Conservation (phyloP, 2,888 invertebrate species). For the Latrodectus hesperus region DNA sequence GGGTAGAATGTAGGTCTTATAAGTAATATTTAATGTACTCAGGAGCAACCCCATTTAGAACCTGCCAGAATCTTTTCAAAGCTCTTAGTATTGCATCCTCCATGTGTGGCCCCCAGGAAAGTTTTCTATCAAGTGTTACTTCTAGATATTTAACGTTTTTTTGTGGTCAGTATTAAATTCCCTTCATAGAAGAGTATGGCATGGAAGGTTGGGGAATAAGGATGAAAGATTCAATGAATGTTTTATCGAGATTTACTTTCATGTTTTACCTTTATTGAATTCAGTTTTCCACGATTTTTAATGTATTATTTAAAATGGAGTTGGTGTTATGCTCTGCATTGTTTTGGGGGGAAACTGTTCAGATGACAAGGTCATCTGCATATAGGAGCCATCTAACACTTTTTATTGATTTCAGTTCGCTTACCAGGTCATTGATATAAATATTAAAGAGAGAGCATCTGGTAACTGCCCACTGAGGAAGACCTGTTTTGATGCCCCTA, state of each 20-base stretch:
- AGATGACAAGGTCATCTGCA: constrained; percentile 14
- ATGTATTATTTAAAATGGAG: background rate
- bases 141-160: background rate
- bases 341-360: background rate
- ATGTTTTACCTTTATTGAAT: constrained; percentile 7
- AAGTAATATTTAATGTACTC: constrained; percentile 4
- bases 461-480: constrained; percentile 12
- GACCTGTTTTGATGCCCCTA: background rate
- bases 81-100: too few species aligned
- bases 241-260: constrained; percentile 7
- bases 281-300: constrained; percentile 9
- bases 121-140: constrained; percentile 9
- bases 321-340: background rate
- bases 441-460: constrained; percentile 9
- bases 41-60: constrained; percentile 2
- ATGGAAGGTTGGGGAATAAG: background rate
- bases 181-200: background rate
- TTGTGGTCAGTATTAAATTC: background rate
- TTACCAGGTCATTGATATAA: constrained; percentile 16
- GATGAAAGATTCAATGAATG: constrained; percentile 1
- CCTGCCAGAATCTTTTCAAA: background rate
- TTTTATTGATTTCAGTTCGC: background rate
- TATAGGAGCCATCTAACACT: constrained; percentile 2
- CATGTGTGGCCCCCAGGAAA: background rate
- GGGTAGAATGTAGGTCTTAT: background rate